Evolutionary conservation across 2,888 invertebrate species (phyloP), one percentile per base, ranked within the genome.

Genomic region (Cryptus armator): DNA sequence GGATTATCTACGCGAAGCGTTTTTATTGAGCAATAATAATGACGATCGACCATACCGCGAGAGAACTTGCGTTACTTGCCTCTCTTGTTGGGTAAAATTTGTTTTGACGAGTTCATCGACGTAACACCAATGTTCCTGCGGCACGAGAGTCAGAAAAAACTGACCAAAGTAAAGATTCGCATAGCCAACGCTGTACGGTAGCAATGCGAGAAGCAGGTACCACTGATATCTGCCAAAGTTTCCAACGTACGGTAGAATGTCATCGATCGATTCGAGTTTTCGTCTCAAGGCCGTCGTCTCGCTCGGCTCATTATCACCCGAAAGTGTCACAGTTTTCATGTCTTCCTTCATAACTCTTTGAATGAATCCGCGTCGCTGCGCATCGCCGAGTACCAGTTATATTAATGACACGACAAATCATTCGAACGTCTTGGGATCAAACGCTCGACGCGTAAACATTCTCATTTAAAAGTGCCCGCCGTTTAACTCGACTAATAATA

Each of bases 191-290:
- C 93, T 93, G 86, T 94, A 95, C 0, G 95, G 95, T 66, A 95
- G 91, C 84, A 95, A 89, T 19, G 94, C 89, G 2, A 94, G 62
- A 77, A 95, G 93, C 9, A 95, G 90, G 19, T 93, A 88, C 89
- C 94, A 94, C 88, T 95, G 95, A 87, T 95, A 95, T 81, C 91
- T 89, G 37, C 95, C 95, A 87, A 94, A 95, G 86, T 94, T 94
- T 1, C 95, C 95, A 37, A 95, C 93, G 83, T 94, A 91, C 0
- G 94, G 94, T 67, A 95, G 87, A 66, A 95, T 91, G 71, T 94
- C 94, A 87, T 95, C 95, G 85, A 95, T 94, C 62, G 94, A 94
- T 66, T 93, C 89, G 66, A 92, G 88, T 84, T 92, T 91, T 43
- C 86, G 85, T 70, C 89, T 89, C 59, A 92, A 53, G 3, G 90